These are phyloP conservation scores for Drosophila emarginata DNA, from an alignment of 2,888 invertebrate genomes.

Conservation along the genomic window DNA sequence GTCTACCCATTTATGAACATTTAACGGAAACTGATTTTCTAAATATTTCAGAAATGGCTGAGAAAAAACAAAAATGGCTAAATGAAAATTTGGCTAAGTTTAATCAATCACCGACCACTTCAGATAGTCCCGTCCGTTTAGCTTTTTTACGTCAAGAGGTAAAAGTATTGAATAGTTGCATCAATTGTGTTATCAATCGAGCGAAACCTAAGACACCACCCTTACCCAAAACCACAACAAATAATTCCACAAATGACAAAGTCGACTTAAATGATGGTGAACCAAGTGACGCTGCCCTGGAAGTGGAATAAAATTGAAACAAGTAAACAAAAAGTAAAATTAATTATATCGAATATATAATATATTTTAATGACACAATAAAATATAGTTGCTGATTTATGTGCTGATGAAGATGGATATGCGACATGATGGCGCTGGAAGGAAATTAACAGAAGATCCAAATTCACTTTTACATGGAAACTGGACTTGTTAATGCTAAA, in stretches of 20 bases:
- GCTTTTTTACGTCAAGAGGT: constrained; percentile 91
- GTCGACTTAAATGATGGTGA: constrained; percentile 53
- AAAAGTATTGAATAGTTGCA: constrained; percentile 84
- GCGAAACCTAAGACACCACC: constrained; percentile 92
- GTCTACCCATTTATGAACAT: constrained; percentile 90
- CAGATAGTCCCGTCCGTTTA: constrained; percentile 89
- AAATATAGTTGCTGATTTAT: too few relatives aligned
- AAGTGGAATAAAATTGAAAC: constrained; percentile 74
- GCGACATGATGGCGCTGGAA: too few relatives aligned
- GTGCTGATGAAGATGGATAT: too few relatives aligned
- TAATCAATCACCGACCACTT: constrained; percentile 86
- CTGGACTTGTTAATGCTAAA: too few relatives aligned
- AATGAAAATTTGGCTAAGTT: constrained; percentile 89
- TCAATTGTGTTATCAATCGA: constrained; percentile 92
- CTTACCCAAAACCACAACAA: constrained; percentile 82
- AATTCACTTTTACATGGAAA: too few relatives aligned
- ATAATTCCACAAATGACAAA: constrained; percentile 61
- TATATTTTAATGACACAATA: too few relatives aligned
- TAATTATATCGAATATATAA: too few relatives aligned
- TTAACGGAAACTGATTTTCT: constrained; percentile 91
- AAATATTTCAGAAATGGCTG: constrained; percentile 87
- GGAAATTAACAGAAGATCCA: too few relatives aligned
- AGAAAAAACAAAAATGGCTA: constrained; percentile 91
- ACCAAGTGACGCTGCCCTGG: constrained; percentile 79
- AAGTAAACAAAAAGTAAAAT: too few relatives aligned